phyloP scores from a whole-genome alignment of 2,113 vertebrate species.

The Anthoscopus minutus region DNA sequence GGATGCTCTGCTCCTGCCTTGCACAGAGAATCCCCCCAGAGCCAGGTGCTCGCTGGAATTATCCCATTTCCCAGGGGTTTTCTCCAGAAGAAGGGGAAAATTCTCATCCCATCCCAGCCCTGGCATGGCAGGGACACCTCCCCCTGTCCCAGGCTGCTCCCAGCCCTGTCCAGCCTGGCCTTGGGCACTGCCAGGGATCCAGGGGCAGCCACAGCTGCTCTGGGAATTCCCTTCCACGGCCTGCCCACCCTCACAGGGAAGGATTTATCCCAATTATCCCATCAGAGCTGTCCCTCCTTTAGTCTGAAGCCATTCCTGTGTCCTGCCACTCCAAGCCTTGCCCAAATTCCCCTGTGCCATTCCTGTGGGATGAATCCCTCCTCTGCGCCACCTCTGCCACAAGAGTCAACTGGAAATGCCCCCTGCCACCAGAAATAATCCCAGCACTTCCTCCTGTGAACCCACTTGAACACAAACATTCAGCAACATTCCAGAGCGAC shows the following conservation, averaged over 20 bases:
- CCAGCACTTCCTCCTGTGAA: background rate
- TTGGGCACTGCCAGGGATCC: background rate
- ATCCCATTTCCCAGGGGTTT: background rate
- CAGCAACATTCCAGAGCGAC: background rate
- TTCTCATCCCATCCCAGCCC: background rate
- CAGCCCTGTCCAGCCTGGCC: accelerated
- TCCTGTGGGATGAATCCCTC: background rate
- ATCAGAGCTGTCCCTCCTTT: background rate
- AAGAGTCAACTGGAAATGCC: background rate
- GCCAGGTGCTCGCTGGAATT: background rate
- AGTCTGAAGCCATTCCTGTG: background rate
- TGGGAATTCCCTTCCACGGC: background rate
- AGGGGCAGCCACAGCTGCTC: background rate
- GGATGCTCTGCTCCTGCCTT: background rate
- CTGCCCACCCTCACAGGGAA: background rate
- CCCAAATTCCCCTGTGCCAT: background rate
- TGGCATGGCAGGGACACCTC: background rate
- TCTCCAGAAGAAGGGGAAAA: background rate
- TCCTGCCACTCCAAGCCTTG: background rate
- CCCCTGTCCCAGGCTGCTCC: background rate
- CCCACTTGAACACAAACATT: background rate
- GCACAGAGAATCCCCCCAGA: background rate
- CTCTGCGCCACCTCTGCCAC: background rate
- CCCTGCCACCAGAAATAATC: background rate
- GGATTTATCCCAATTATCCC: background rate